Evolutionary conservation across 1,140 invertebrate species (phyloP).

Genomic region (Drosophila ficusphila): DNA sequence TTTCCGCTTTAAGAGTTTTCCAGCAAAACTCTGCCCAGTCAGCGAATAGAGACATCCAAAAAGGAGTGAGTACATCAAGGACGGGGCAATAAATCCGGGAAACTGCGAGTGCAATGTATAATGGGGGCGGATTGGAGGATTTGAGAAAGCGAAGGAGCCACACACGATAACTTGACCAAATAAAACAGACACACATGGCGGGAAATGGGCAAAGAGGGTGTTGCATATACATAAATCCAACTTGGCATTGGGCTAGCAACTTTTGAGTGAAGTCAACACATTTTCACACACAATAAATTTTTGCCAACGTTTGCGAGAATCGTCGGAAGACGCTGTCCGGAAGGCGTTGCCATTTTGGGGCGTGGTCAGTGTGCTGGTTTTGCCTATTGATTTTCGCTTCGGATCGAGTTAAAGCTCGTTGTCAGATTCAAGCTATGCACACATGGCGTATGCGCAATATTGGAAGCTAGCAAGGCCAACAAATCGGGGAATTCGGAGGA

Average conservation of each 20-base stretch:
- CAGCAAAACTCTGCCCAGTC: constrained; percentile 44
- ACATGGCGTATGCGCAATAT: constrained; percentile 45
- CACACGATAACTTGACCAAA: constrained; percentile 76
- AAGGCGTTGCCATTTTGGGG: constrained; percentile 20
- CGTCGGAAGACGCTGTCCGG: constrained; percentile 14
- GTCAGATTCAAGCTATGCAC: background rate
- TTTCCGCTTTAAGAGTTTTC: constrained; percentile 28
- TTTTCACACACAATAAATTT: constrained; percentile 83
- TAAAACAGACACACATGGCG: constrained; percentile 12
- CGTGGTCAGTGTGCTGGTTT: constrained; percentile 58
- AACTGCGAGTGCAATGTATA: constrained; percentile 64
- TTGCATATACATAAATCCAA: constrained; percentile 70
- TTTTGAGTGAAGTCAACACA: constrained; percentile 81
- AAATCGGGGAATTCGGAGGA: background rate
- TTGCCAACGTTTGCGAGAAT: constrained; percentile 68
- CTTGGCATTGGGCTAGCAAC: constrained; percentile 65
- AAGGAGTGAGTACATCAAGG: constrained; percentile 51
- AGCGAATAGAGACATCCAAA: constrained; percentile 52
- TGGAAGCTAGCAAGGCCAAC: constrained; percentile 25
- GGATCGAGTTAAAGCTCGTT: constrained; percentile 43
- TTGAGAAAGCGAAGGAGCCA: constrained; percentile 23
- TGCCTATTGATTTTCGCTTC: constrained; percentile 63
- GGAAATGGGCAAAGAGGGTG: constrained; percentile 13
- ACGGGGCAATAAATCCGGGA: constrained; percentile 61
- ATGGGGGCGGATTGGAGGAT: constrained; percentile 3